These are phyloP conservation scores for Ianthella basta DNA, from an alignment of 37 sponge, comb jelly and placozoan species.

Conservation along the genomic window DNA sequence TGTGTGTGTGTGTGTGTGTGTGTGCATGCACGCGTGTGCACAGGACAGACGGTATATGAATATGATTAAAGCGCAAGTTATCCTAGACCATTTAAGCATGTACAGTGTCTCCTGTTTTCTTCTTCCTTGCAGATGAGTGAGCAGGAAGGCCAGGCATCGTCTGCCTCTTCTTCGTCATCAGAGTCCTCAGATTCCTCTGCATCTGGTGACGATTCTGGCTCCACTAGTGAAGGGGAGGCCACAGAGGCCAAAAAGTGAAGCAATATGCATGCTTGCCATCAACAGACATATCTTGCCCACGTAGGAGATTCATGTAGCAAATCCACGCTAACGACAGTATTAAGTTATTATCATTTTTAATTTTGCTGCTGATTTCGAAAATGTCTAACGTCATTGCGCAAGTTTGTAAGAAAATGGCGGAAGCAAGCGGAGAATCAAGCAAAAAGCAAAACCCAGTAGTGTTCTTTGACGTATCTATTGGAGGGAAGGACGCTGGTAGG, in stretches of 20 bases:
- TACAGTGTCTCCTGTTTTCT: not conserved
- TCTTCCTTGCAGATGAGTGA: constrained; percentile 3
- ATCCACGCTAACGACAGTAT: no score
- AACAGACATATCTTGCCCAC: no score
- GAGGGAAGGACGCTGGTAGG: constrained; percentile 90
- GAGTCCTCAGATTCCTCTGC: constrained; percentile 4
- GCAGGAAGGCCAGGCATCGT: constrained; percentile 1
- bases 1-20: not conserved
- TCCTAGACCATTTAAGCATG: no score
- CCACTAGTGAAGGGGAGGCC: constrained; percentile 79
- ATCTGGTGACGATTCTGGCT: not conserved
- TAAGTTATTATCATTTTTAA: no score
- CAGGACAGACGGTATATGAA: not conserved
- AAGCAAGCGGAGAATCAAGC: not conserved
- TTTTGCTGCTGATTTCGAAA: no score
- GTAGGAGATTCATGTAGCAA: no score
- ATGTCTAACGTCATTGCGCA: no score
- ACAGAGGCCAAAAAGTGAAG: constrained; percentile 59
- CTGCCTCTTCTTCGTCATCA: constrained; percentile 8
- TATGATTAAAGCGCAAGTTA: not conserved
- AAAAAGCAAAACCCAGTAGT: constrained; percentile 75
- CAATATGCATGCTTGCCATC: no score
- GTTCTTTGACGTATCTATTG: constrained; percentile 97
- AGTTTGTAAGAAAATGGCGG: not conserved
- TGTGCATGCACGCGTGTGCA: no score